Evolutionary conservation across 2,888 invertebrate species (phyloP), one percentile per base, ranked within the genome.

Genomic region (Scrobipalpa costella): DNA sequence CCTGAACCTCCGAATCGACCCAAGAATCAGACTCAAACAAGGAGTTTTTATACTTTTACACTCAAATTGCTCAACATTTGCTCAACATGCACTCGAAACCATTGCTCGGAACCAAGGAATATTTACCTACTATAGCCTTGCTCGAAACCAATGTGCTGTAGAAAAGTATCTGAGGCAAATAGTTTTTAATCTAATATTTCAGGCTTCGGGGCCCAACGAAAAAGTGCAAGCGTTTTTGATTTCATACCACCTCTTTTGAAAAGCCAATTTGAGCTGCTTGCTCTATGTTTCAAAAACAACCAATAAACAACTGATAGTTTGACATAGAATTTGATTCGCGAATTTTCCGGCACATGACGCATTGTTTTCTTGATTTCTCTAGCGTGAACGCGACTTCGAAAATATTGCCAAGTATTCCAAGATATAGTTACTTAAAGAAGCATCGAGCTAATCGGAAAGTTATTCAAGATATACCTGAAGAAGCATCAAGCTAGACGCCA

Each of bases 371-470:
- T 3, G 44, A n/a, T 7, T 7, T 44, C 11, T 11, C 11, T 13
- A 40, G 40, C 44, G 44, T 44, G n/a, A 44, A 6, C 15, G 44
- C n/a, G n/a, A 15, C 44, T 44, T 15, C 3, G 44, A 44, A 15
- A 44, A 21, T 21, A 50, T 50, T 9, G 5, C n/a, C 55, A 27
- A 33, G 17, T 55, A 49, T 13, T 61, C 17, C 61, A 59, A 52
- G 21, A 59, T 62, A 55, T n/a, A n/a, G n/a, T n/a, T 62, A 64
- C 36, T 17, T 62, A 3, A 64, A 64, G 15, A 64, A 52, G 50
- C 36, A 27, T n/a, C 61, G 64, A 19, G 58, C 66, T 8, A 62
- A n/a, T n/a, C n/a, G n/a, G n/a, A n/a, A 27, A 33, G 17, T 55
- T 52, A 11, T 61, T 13, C 61, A 59, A 52, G 21, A 59, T 62